phyloP scores from a whole-genome alignment of 2,888 invertebrate species.

The Drosophila kambysellisi region DNA sequence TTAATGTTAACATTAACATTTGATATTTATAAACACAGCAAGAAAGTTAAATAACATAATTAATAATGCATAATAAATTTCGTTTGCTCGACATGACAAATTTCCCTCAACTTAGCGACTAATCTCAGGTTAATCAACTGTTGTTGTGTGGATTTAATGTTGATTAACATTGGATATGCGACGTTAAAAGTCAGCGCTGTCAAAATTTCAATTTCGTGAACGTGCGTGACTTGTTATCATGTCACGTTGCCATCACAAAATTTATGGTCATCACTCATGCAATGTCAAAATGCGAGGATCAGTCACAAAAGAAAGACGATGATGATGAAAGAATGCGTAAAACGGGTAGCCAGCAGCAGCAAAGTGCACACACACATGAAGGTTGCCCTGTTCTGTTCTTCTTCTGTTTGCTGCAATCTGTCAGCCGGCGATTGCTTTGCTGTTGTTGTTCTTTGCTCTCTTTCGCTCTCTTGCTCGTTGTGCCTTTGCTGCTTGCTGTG shows the following conservation, averaged over 20 bases:
- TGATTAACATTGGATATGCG: slow-evolving; percentile 30
- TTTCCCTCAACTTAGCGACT: background rate
- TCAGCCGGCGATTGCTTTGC: slow-evolving; percentile 67
- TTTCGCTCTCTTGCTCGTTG: slow-evolving; percentile 21
- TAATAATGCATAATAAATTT: background rate
- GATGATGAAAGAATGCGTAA: slow-evolving; percentile 74
- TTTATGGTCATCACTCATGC: slow-evolving; percentile 57
- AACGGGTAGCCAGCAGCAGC: slow-evolving; percentile 63
- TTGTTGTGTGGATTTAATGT: slow-evolving; percentile 13
- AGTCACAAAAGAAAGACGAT: slow-evolving; percentile 70
- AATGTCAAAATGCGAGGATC: slow-evolving; percentile 75
- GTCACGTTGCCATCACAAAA: slow-evolving; percentile 63
- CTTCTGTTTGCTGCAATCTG: slow-evolving; percentile 69
- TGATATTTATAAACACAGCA: background rate
- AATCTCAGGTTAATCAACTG: slow-evolving; percentile 1
- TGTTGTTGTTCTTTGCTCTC: slow-evolving; percentile 32
- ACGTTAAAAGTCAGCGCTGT: background rate
- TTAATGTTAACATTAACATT: background rate
- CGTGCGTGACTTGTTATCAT: slow-evolving; percentile 43
- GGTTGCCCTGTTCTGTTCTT: slow-evolving; percentile 46
- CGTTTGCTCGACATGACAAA: background rate
- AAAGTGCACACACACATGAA: slow-evolving; percentile 49
- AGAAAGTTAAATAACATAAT: background rate
- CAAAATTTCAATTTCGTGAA: slow-evolving; percentile 19
- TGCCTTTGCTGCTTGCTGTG: slow-evolving; percentile 16